A percentile compares a stretch with the other conserved stretches of the same genome.
Evolutionary conservation across 1,140 invertebrate genomes (phyloP).

Genomic region (Plectrocnemia conspersa): DNA sequence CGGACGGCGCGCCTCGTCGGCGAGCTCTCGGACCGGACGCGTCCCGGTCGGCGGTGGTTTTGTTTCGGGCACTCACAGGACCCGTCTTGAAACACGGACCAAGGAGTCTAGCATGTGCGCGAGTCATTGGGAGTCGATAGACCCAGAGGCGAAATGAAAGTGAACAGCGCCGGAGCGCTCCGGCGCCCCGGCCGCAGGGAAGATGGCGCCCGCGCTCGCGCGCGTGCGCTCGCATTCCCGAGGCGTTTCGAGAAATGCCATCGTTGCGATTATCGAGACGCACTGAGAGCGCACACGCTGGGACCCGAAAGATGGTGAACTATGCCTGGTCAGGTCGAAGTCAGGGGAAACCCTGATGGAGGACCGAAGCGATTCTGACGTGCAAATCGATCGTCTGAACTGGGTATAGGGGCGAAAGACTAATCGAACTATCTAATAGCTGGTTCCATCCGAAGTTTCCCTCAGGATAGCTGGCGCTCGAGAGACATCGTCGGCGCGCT

Average conservation of each 20-base stretch:
- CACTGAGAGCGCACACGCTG: conserved; percentile 69
- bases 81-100: conserved; percentile 94
- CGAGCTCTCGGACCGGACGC: conserved; percentile 47
- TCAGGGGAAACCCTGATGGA: conserved; percentile 86
- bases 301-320: conserved; percentile 89
- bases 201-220: conserved; percentile 43
- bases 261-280: conserved; percentile 49
- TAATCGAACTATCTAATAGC: conserved; percentile 90
- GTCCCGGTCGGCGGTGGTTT: conserved; percentile 52
- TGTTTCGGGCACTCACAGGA: conserved; percentile 63
- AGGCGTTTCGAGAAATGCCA: conserved; percentile 45
- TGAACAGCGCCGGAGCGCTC: conserved; percentile 43
- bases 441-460: conserved; percentile 88
- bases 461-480: conserved; percentile 72
- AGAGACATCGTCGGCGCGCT: no score
- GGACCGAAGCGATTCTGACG: conserved; percentile 83
- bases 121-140: conserved; percentile 61
- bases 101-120: conserved; percentile 84
- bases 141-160: conserved; percentile 66
- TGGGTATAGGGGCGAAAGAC: conserved; percentile 91
- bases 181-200: conserved; percentile 43
- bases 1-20: conserved; percentile 34
- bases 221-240: conserved; percentile 51
- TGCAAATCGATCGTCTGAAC: conserved; percentile 88
- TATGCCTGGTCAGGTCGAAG: conserved; percentile 84